Evolutionary conservation across 2,888 invertebrate species (phyloP), one percentile per base, ranked within the genome.

Genomic region (Drosophila hamatofila): DNA sequence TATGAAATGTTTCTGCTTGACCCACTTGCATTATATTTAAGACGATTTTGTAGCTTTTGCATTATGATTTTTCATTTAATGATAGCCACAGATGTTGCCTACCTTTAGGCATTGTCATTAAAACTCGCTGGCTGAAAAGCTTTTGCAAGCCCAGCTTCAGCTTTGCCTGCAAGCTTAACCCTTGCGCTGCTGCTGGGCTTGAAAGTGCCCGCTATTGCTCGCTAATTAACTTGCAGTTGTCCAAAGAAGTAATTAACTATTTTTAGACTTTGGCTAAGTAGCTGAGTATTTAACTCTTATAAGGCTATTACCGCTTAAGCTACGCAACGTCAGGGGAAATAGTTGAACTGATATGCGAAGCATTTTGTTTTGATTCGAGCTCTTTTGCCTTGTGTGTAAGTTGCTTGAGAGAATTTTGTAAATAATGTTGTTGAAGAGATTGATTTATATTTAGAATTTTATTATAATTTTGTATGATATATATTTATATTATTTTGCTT

Each of bases 1-100:
- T 35, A 48, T n/a, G 16, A 35, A 23, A 12, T 1, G 37, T 56
- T 39, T 55, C 49, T 18, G 44, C 66, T 73, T 75, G 75, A 78
- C 74, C 74, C 57, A 68, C 44, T 74, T 67, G 68, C 33, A 57
- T 25, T 37, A 21, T 23, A 30, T 41, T 44, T 68, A 51, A 74
- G 54, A 27, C n/a, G 49, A 51, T 52, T 70, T 61, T 11, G 21
- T 35, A 11, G 21, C 30, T 44, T 21, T 41, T 66, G 16, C 42
- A 23, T 14, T 42, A 25, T 21, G 9, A 16, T 37, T 23, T 37
- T 23, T n/a, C 5, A 23, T 11, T 12, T 33, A 3, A 30, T 16
- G 25, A 1, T 12, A 7, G 39, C 3, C 54, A 4, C 23, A 39
- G 18, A 12, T 39, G 25, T 7, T 12, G 54, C 37, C 37, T 39